Conservation (phyloP, 2,888 invertebrate species). For the Clanis bilineata region DNA sequence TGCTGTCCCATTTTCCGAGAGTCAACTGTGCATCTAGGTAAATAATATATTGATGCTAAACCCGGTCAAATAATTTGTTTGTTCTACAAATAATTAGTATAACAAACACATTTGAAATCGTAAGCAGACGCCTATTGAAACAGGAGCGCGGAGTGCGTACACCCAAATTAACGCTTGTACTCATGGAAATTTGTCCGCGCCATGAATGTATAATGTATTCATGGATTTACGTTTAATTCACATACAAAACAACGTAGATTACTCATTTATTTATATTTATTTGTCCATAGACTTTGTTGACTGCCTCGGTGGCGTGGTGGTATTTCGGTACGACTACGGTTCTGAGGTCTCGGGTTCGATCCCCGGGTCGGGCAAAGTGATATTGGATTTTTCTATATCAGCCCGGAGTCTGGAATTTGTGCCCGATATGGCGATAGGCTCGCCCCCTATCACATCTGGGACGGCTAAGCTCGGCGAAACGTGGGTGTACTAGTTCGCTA, state of each 20-base stretch:
- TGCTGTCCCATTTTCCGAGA: too few species aligned
- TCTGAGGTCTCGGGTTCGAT: too few species aligned
- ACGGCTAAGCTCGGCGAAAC: too few species aligned
- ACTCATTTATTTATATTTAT: background rate
- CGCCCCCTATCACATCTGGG: too few species aligned
- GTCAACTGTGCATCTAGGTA: too few species aligned
- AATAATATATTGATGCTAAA: background rate
- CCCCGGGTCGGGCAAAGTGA: too few species aligned
- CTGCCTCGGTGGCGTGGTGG: background rate
- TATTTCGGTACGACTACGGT: too few species aligned
- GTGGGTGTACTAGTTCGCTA: too few species aligned
- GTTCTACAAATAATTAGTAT: background rate
- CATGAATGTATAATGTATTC: constrained; percentile 1
- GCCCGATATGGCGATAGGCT: too few species aligned
- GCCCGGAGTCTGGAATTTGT: too few species aligned
- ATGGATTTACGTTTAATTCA: background rate
- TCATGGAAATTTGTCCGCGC: constrained; percentile 6
- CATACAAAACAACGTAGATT: background rate
- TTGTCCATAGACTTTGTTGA: background rate
- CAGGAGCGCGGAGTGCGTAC: background rate
- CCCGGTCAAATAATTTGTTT: background rate
- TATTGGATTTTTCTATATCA: too few species aligned
- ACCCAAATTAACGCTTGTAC: constrained; percentile 1
- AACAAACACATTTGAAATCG: background rate
- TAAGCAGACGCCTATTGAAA: background rate